Evolutionary conservation across 2,888 invertebrate genomes (phyloP).

Genomic region (Lingula anatina): DNA sequence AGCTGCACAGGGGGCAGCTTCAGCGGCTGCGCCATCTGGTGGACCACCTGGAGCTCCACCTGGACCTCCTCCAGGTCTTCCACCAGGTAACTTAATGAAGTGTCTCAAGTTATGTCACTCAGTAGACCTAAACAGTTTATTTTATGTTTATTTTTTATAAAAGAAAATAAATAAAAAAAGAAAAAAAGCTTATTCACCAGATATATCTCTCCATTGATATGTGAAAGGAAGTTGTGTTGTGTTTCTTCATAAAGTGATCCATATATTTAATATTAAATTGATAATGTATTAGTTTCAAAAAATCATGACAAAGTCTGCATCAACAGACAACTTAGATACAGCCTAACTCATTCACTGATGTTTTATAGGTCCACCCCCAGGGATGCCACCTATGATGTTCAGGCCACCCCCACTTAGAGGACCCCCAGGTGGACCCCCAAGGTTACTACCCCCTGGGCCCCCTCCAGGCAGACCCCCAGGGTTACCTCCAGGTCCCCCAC

Average conservation of each 20-base stretch:
- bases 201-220: too few relatives aligned
- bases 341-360: too few relatives aligned
- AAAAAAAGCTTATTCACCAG: too few relatives aligned
- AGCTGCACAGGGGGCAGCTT: slow-evolving; percentile 29
- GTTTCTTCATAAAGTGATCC: too few relatives aligned
- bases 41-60: slow-evolving; percentile 52
- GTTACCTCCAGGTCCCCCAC: slow-evolving; percentile 48
- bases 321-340: too few relatives aligned
- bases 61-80: slow-evolving; percentile 44
- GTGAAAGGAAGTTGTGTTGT: too few relatives aligned
- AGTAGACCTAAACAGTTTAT: background rate
- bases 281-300: too few relatives aligned
- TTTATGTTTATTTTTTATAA: too few relatives aligned
- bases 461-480: slow-evolving; percentile 48
- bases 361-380: slow-evolving; percentile 56
- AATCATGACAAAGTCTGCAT: too few relatives aligned
- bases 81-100: slow-evolving; percentile 36
- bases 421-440: slow-evolving; percentile 38
- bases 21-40: slow-evolving; percentile 31
- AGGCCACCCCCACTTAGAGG: slow-evolving; percentile 32
- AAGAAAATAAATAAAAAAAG: too few relatives aligned
- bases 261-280: too few relatives aligned
- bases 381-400: slow-evolving; percentile 58
- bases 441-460: slow-evolving; percentile 48
- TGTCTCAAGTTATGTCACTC: slow-evolving; percentile 42